Evolutionary conservation across 2,113 vertebrate genomes (phyloP).

Genomic region (Cyprinodon variegatus): DNA sequence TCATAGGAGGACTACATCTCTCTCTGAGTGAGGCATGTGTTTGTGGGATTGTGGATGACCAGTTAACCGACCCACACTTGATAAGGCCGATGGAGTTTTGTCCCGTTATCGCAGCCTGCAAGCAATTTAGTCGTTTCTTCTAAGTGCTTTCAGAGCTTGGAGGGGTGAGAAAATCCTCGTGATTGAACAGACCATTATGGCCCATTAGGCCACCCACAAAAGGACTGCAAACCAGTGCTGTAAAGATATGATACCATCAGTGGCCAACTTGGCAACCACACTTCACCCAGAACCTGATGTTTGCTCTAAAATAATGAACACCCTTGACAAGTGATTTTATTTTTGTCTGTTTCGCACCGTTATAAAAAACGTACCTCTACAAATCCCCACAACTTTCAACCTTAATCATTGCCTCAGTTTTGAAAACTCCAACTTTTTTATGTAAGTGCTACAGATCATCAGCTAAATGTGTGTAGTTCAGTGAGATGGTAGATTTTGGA

Average conservation of each 20-base stretch:
- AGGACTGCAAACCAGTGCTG: neutral
- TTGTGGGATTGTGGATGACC: slow-evolving; percentile 19
- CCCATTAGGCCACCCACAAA: slow-evolving; percentile 38
- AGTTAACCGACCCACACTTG: slow-evolving; percentile 19
- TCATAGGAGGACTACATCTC: slow-evolving; percentile 12
- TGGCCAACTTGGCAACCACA: too few species aligned
- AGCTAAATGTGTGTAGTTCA: neutral
- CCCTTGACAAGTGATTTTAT: too few species aligned
- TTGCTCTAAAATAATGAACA: too few species aligned
- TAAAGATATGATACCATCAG: too few species aligned
- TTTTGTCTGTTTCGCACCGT: too few species aligned
- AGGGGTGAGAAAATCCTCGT: slow-evolving; percentile 7
- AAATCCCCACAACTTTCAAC: too few species aligned
- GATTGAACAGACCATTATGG: slow-evolving; percentile 30
- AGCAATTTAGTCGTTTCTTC: slow-evolving; percentile 22
- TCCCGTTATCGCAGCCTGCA: neutral
- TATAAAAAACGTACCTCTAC: too few species aligned
- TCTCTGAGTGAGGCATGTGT: neutral
- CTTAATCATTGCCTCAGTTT: too few species aligned
- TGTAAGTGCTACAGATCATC: too few species aligned
- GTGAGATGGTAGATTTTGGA: neutral
- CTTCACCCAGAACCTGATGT: too few species aligned
- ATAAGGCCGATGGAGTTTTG: slow-evolving; percentile 1
- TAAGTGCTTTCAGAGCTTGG: slow-evolving; percentile 27
- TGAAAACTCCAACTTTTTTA: neutral